phyloP scores from a whole-genome alignment of 64 coral and sea anemone genomes.

The Cladopsammia gracilis region DNA sequence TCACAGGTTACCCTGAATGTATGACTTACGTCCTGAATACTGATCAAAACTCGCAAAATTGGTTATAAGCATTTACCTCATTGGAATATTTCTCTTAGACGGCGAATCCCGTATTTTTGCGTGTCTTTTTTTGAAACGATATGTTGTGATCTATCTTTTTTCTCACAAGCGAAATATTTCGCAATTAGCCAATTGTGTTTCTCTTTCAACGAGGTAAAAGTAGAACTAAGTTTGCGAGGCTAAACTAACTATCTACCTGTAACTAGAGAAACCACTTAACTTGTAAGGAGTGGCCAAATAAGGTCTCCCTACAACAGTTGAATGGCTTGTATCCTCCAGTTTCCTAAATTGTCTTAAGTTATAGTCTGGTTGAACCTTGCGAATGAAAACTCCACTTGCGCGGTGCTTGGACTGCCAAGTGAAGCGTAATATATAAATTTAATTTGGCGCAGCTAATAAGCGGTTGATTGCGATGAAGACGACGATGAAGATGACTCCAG shows the following conservation, averaged over 20 bases:
- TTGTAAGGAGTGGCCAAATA: neutral
- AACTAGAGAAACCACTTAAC: neutral
- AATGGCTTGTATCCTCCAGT: neutral
- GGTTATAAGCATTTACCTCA: neutral
- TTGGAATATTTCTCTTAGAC: neutral
- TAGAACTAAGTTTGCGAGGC: neutral
- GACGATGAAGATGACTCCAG: neutral
- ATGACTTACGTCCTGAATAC: neutral
- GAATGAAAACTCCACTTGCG: neutral
- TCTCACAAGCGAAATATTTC: neutral
- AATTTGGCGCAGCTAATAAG: neutral
- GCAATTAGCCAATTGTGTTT: no score
- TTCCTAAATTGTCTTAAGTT: neutral
- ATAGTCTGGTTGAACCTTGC: conserved; percentile 24
- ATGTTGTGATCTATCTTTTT: neutral
- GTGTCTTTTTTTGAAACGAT: neutral
- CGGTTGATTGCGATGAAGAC: neutral
- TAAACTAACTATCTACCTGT: neutral
- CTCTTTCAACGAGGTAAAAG: neutral
- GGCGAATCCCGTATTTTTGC: neutral
- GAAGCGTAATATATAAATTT: neutral
- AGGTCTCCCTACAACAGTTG: neutral
- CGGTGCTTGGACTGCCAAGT: neutral
- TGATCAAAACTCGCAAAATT: neutral
- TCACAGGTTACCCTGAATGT: neutral